Conservation (phyloP, 2,797 vertebrate genomes). For the Kryptopterus vitreolus region DNA sequence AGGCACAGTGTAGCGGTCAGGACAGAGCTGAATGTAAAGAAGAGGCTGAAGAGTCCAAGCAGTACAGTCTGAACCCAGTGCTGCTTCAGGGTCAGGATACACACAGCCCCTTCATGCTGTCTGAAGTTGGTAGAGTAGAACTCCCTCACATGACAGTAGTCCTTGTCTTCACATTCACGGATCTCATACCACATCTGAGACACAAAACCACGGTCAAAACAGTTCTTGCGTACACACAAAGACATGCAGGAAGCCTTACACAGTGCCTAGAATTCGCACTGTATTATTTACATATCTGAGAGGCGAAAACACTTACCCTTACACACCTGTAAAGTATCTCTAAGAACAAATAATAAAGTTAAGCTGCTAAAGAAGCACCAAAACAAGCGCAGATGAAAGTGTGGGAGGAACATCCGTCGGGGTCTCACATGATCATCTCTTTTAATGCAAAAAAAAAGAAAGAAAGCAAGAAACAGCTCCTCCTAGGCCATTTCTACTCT, state of each 20-base stretch:
- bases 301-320: not conserved
- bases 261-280: no score
- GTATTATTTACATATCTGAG: no score
- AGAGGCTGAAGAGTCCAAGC: constrained; percentile 12
- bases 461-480: no score
- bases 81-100: constrained; percentile 43
- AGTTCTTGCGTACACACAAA: not conserved
- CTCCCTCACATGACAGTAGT: constrained; percentile 49
- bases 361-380: not conserved
- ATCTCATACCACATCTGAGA: constrained; percentile 41
- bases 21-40: constrained; percentile 27
- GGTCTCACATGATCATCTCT: constrained; percentile 14
- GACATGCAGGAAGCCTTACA: no score
- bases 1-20: not conserved
- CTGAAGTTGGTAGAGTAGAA: constrained; percentile 48
- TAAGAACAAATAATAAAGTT: no score
- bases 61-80: constrained; percentile 41
- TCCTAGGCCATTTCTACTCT: not conserved
- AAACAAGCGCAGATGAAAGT: not conserved
- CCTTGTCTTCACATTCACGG: constrained; percentile 46
- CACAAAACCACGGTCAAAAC: constrained; percentile 3
- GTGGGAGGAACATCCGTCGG: not conserved
- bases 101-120: constrained; percentile 49
- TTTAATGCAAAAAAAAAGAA: no score
- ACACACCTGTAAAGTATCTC: not conserved